Conservation (phyloP, 2,113 vertebrate genomes). For the Halcyon malimbica region DNA sequence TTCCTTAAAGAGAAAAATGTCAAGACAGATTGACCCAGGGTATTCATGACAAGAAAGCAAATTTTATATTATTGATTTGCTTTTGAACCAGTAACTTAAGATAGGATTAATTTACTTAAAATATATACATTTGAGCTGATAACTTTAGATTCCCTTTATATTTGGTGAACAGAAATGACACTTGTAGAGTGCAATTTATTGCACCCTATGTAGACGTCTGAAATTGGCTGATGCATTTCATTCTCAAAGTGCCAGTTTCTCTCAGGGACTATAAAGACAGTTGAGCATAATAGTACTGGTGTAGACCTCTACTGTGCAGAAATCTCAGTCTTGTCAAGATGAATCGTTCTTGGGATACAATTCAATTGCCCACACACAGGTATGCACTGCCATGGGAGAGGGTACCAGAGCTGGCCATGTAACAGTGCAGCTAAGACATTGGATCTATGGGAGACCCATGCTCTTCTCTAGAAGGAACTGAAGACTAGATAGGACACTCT, state of each 20-base stretch:
- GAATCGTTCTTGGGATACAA: background rate
- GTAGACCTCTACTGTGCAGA: background rate
- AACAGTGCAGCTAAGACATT: background rate
- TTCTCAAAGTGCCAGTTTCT: background rate
- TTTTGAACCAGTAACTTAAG: background rate
- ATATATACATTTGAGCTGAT: background rate
- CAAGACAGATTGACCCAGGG: background rate
- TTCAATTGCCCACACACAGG: background rate
- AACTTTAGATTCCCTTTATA: background rate
- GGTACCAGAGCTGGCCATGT: background rate
- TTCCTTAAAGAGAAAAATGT: background rate
- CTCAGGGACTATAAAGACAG: background rate
- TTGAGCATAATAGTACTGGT: background rate
- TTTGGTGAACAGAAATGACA: background rate
- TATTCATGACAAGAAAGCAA: background rate
- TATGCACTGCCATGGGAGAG: rapidly evolving
- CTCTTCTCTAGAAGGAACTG: background rate
- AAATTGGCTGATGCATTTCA: background rate
- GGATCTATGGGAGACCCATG: background rate
- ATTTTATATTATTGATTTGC: background rate
- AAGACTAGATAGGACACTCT: background rate
- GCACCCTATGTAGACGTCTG: background rate
- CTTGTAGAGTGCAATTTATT: background rate
- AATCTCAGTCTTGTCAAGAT: background rate
- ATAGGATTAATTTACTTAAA: background rate